phyloP scores from a whole-genome alignment of 92 coral and sea anemone species.

The Porites lobata region DNA sequence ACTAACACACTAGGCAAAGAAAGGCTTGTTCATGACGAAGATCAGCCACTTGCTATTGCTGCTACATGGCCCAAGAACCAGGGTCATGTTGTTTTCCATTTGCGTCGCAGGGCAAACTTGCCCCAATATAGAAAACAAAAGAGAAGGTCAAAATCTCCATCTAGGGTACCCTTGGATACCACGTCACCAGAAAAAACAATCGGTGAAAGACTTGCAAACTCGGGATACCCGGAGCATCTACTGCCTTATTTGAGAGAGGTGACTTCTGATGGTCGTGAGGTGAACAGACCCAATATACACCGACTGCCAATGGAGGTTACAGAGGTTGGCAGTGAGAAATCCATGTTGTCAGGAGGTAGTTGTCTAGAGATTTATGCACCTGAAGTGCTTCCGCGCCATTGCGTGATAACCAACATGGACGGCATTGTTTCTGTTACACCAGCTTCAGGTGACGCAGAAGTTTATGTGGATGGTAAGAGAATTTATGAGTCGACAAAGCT shows the following conservation, averaged over 20 bases:
- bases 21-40: constrained; percentile 94
- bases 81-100: constrained; percentile 93
- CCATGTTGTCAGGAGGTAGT: constrained; percentile 77
- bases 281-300: constrained; percentile 64
- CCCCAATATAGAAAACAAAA: constrained; percentile 82
- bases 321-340: constrained; percentile 90
- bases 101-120: constrained; percentile 92
- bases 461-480: constrained; percentile 77
- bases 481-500: constrained; percentile 86
- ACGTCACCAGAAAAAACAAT: constrained; percentile 63
- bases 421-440: constrained; percentile 84
- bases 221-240: constrained; percentile 78
- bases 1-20: constrained; percentile 87
- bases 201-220: constrained; percentile 75
- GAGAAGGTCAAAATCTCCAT: constrained; percentile 85
- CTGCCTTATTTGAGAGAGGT: constrained; percentile 82
- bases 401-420: constrained; percentile 89
- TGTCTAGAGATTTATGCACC: constrained; percentile 75
- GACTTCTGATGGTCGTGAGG: constrained; percentile 80
- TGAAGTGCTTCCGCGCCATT: constrained; percentile 85
- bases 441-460: constrained; percentile 88
- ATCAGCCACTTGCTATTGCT: constrained; percentile 94
- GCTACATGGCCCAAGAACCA: constrained; percentile 95
- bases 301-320: constrained; percentile 90
- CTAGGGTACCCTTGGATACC: constrained; percentile 78